A percentile compares a stretch with the other conserved stretches of the same genome.
Evolutionary conservation across 92 coral and sea anemone genomes (phyloP).

Genomic region (Zoanthus sociatus): DNA sequence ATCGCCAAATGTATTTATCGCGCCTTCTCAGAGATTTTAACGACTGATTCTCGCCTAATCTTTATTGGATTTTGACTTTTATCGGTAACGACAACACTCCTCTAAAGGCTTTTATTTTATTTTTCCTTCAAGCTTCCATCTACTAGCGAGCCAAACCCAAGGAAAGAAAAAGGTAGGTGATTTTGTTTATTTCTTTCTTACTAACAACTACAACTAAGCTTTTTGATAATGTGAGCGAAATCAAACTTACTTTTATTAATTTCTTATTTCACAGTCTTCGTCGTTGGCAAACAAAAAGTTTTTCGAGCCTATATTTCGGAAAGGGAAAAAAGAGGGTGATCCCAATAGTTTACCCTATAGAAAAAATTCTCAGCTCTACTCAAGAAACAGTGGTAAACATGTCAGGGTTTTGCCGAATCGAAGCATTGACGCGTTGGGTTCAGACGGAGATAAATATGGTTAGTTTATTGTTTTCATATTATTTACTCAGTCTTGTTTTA

Average conservation of each 20-base stretch:
- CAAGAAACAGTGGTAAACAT: conserved; percentile 89
- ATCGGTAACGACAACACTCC: conserved; percentile 3
- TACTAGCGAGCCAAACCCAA: conserved; percentile 2
- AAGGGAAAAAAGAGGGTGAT: conserved; percentile 55
- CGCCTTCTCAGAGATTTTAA: conserved; percentile 56
- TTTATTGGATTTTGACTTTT: conserved; percentile 16
- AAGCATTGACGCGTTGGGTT: conserved; percentile 86
- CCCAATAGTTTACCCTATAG: conserved; percentile 73
- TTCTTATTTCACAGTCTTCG: conserved; percentile 31
- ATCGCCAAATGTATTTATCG: conserved; percentile 59
- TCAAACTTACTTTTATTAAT: conserved; percentile 25
- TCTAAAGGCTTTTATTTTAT: conserved; percentile 6
- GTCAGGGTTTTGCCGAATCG: conserved; percentile 78
- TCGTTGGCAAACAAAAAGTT: conserved; percentile 47
- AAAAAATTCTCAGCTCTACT: conserved; percentile 91
- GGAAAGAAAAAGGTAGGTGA: conserved; percentile 27
- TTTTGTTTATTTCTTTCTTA: neutral
- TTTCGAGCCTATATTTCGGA: conserved; percentile 59
- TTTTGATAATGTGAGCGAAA: neutral
- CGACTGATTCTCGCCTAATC: conserved; percentile 56
- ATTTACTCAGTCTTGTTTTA: neutral
- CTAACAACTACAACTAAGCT: neutral
- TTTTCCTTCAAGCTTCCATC: conserved; percentile 42
- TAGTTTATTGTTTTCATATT: conserved; percentile 17
- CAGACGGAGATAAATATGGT: conserved; percentile 92